These are phyloP conservation scores for Catonia carolina DNA, from an alignment of 2,888 invertebrate genomes.

Conservation along the genomic window DNA sequence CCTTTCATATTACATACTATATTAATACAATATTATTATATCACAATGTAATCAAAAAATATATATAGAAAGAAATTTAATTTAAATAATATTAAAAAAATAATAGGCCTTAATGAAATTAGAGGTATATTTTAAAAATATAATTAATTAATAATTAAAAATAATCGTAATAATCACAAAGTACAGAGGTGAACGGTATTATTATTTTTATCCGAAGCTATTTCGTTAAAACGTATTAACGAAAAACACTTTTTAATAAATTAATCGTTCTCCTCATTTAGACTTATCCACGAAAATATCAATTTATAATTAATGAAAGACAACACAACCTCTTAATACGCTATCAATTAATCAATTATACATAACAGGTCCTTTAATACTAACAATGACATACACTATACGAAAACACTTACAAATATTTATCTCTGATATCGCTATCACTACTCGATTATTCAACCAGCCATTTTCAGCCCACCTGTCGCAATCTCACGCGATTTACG, in stretches of 20 bases:
- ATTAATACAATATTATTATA: too few species aligned
- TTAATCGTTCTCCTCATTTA: conserved; percentile 13
- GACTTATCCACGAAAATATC: conserved; percentile 19
- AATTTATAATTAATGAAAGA: conserved; percentile 30
- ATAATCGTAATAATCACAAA: conserved; percentile 15
- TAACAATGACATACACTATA: too few species aligned
- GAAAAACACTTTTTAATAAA: not conserved
- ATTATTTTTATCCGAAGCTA: not conserved
- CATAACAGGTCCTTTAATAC: not conserved
- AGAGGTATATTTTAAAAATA: conserved; percentile 17
- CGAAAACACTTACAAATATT: too few species aligned
- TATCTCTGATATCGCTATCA: too few species aligned
- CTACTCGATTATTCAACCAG: too few species aligned
- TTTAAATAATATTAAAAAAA: conserved; percentile 1
- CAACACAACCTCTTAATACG: conserved; percentile 33
- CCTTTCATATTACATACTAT: too few species aligned
- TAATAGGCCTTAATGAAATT: conserved; percentile 11
- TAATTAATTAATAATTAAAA: conserved; percentile 13
- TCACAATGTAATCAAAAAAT: too few species aligned
- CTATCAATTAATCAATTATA: conserved; percentile 30
- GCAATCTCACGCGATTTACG: not conserved
- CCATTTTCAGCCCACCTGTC: too few species aligned
- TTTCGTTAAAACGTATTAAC: too few species aligned
- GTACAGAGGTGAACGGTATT: conserved; percentile 9
- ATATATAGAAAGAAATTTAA: too few species aligned